Evolutionary conservation across 2,113 vertebrate genomes (phyloP).

Genomic region (Stegostoma tigrinum): DNA sequence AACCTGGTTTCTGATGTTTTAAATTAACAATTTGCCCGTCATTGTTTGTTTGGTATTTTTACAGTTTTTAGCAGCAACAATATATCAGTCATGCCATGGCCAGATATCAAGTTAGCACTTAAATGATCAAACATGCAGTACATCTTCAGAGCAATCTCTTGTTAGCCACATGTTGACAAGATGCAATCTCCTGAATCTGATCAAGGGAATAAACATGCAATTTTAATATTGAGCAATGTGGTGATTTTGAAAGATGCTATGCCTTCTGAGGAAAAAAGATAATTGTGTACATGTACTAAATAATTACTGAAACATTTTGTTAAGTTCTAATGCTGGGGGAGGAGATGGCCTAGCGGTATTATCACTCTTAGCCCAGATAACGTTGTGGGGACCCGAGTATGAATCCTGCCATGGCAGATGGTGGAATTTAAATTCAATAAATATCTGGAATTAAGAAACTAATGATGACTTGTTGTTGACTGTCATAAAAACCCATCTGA

Average conservation of each 20-base stretch:
- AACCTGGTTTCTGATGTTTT: neutral
- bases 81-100: neutral
- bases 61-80: neutral
- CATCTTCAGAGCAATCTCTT: neutral
- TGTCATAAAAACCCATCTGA: too few species aligned
- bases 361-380: too few species aligned
- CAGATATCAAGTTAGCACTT: neutral
- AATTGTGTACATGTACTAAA: neutral
- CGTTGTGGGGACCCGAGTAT: too few species aligned
- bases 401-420: too few species aligned
- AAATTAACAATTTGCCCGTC: neutral
- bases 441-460: too few species aligned
- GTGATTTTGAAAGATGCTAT: neutral
- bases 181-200: neutral
- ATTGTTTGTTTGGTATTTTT: neutral
- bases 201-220: neutral
- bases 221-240: neutral
- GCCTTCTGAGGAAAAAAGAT: neutral
- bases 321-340: neutral
- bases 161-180: neutral
- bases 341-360: too few species aligned
- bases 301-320: neutral
- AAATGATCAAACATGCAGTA: neutral
- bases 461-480: too few species aligned
- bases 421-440: too few species aligned